Evolutionary conservation across 1,140 invertebrate genomes (phyloP), one percentile per base, ranked within the genome.

Genomic region (Drosophila bocki): DNA sequence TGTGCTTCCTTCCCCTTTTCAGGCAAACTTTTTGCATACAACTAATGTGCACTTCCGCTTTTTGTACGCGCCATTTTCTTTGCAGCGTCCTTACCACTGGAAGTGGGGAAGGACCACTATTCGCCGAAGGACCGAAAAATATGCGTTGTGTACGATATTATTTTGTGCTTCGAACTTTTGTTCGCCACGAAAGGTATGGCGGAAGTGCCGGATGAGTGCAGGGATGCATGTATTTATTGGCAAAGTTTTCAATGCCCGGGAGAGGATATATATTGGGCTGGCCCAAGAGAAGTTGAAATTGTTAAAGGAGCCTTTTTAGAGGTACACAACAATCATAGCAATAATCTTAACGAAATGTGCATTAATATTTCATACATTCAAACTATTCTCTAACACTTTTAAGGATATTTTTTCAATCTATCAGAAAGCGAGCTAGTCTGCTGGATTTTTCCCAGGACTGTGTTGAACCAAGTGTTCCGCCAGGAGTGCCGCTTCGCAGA

Each of bases 1-100:
- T 81, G 64, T 74, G 74, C 57, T 81, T 77, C 53, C 50, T 35
- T 56, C 62, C 78, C 68, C 50, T 67, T 63, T 68, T 57, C 56
- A 71, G 75, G 64, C 79, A 85, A 85, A 85, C 82, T 85, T 85
- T 83, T 85, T 74, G 82, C 82, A 85, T 85, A 85, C 82, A 85
- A 85, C 82, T 86, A 85, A 85, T 85, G 82, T 86, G 82, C 82
- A 85, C 82, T 86, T 85, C 82, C 82, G 82, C 82, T 85, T 85
- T 85, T 72, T 74, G 45, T 47, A 75, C 72, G 65, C 78, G 82
- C 82, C 75, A 84, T 86, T 85, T 85, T 85, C 82, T 85, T 84
- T 84, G 80, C 74, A 47, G 45, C 45, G 15, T 72, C 76, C 32
- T 48, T 41, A 32, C 29, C 69, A 33, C 64, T 71, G 42, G 13